A percentile compares a stretch with the other conserved stretches of the same genome.
These are phyloP conservation scores for Tenthredo scrophulariae DNA, from an alignment of 2,888 invertebrate genomes.

Conservation along the genomic window DNA sequence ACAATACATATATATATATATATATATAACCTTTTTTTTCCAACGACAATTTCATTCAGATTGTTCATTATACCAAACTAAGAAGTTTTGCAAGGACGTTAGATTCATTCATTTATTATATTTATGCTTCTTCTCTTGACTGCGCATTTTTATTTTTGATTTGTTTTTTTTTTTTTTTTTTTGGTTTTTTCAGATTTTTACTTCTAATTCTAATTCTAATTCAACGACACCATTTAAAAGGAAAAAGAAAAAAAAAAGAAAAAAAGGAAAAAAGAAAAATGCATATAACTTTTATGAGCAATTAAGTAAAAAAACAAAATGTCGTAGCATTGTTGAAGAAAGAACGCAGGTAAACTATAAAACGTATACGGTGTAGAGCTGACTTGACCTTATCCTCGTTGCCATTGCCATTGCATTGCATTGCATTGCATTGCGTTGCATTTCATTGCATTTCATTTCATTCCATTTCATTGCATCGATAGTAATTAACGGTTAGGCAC, in stretches of 20 bases:
- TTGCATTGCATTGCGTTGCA: background rate
- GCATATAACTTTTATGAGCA: background rate
- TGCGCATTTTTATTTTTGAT: too few species aligned
- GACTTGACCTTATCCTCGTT: slow-evolving; percentile 9
- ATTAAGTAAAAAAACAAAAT: too few species aligned
- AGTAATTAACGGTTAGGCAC: slow-evolving; percentile 37
- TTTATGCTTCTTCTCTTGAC: background rate
- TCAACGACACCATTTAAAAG: too few species aligned
- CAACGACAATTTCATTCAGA: background rate
- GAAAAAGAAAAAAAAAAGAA: too few species aligned
- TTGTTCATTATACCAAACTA: background rate
- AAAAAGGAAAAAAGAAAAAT: too few species aligned
- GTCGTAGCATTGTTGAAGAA: background rate
- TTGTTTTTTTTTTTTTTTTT: too few species aligned
- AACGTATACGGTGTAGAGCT: background rate
- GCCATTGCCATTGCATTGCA: background rate
- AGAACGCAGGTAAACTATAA: background rate
- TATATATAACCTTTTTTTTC: background rate
- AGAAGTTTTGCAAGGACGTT: background rate
- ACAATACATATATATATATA: too few species aligned
- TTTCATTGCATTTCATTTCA: background rate
- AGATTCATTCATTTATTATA: background rate
- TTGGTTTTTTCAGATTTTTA: too few species aligned
- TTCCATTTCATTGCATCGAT: slow-evolving; percentile 23
- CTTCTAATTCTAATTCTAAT: too few species aligned